A percentile compares a stretch with the other conserved stretches of the same genome.
Conservation (phyloP, 2,797 vertebrate genomes). For the Rhinogobio ventralis region DNA sequence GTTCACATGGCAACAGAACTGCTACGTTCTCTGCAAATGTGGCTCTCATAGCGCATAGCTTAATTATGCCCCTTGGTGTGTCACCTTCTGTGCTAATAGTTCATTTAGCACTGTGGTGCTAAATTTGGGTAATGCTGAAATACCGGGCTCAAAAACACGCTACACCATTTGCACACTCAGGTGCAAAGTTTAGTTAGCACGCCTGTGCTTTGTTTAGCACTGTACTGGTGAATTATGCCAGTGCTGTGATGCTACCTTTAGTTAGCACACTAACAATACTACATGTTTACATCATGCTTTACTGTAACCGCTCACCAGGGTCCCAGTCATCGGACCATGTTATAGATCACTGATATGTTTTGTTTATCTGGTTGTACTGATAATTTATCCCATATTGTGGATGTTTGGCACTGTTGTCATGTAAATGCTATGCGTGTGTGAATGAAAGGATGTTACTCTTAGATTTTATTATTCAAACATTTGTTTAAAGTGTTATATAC, state of each 20-base stretch:
- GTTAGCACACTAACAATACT: constrained; percentile 31
- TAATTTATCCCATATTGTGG: constrained; percentile 45
- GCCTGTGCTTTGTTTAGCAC: constrained; percentile 20
- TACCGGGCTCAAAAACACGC: background rate
- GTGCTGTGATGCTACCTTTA: constrained; percentile 41
- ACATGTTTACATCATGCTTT: constrained; percentile 27
- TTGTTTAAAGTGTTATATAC: constrained; percentile 3
- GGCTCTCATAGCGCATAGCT: constrained; percentile 10
- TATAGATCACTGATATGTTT: background rate
- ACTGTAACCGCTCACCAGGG: constrained; percentile 23
- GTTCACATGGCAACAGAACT: background rate
- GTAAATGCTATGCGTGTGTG: background rate
- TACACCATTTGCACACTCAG: constrained; percentile 16
- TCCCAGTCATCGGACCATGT: background rate
- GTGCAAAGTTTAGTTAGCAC: constrained; percentile 38
- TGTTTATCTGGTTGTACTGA: constrained; percentile 7
- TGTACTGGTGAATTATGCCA: constrained; percentile 18
- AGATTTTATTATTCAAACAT: background rate
- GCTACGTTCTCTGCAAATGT: background rate
- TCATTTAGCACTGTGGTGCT: constrained; percentile 26
- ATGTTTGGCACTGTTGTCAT: constrained; percentile 22
- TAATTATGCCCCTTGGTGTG: background rate
- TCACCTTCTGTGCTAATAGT: constrained; percentile 8
- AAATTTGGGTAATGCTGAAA: background rate
- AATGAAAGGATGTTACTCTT: background rate